Conservation (phyloP, 2,888 invertebrate species). For the Leptopterna dolabrata region DNA sequence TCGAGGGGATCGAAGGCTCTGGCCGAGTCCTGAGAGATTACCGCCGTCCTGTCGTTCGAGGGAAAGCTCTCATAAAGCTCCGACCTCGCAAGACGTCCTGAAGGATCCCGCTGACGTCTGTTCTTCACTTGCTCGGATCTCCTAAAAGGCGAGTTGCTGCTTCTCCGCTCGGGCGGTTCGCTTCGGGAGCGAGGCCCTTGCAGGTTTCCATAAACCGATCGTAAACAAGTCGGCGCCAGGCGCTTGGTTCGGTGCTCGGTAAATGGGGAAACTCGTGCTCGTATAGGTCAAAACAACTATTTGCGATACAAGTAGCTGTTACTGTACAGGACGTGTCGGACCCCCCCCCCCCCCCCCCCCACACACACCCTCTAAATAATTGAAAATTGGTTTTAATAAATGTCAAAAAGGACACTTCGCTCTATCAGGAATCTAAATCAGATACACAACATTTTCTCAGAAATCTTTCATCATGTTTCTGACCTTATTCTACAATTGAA, state of each 20-base stretch:
- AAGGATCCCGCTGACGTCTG: neutral
- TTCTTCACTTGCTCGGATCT: neutral
- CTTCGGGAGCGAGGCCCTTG: neutral
- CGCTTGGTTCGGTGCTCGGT: neutral
- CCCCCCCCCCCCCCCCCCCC: too few relatives aligned
- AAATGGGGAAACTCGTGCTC: neutral
- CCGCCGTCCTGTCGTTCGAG: neutral
- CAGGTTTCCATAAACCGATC: constrained; percentile 11
- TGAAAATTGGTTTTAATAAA: too few relatives aligned
- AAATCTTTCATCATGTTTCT: too few relatives aligned
- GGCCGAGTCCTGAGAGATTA: neutral
- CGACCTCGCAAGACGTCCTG: neutral
- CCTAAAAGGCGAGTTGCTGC: neutral
- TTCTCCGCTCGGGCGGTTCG: neutral
- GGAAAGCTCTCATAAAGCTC: constrained; percentile 2
- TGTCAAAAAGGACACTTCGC: too few relatives aligned
- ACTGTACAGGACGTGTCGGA: too few relatives aligned
- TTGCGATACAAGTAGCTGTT: too few relatives aligned
- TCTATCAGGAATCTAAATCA: too few relatives aligned
- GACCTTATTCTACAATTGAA: too few relatives aligned
- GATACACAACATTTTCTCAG: too few relatives aligned
- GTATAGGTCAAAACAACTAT: neutral
- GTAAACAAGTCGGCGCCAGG: constrained; percentile 7
- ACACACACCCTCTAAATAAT: too few relatives aligned
- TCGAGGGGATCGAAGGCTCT: neutral